These are phyloP conservation scores for Taenaris catops DNA, from an alignment of 2,888 invertebrate genomes.

Conservation along the genomic window DNA sequence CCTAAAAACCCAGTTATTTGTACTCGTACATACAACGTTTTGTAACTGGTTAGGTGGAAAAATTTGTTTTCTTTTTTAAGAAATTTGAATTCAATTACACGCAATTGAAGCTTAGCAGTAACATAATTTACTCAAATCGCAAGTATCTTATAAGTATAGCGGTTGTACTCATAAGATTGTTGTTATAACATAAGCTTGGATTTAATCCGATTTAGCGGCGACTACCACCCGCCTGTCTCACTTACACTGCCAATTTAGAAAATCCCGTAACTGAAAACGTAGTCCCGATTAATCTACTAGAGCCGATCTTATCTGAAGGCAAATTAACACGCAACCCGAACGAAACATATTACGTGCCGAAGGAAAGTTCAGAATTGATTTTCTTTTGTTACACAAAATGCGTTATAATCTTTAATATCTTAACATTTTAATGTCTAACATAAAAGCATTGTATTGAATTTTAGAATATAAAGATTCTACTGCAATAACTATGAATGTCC, in stretches of 20 bases:
- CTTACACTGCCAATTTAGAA: conserved; percentile 30
- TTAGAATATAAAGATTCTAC: too few species aligned
- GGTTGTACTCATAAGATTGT: conserved; percentile 18
- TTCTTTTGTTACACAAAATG: conserved; percentile 12
- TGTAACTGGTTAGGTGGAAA: too few species aligned
- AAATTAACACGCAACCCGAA: conserved; percentile 27
- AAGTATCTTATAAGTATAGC: too few species aligned
- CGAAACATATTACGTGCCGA: conserved; percentile 21
- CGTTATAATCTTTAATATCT: too few species aligned
- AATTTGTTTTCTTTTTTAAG: too few species aligned
- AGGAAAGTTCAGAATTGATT: conserved; percentile 18
- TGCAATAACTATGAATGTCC: too few species aligned
- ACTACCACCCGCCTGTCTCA: conserved; percentile 26
- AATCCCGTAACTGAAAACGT: conserved; percentile 29
- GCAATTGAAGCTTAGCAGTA: conserved; percentile 7
- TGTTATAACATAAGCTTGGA: conserved; percentile 28
- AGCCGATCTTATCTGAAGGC: conserved; percentile 28
- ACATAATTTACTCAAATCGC: conserved; percentile 21
- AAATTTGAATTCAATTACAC: background rate
- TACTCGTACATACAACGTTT: too few species aligned
- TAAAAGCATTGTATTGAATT: too few species aligned
- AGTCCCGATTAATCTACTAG: conserved; percentile 29
- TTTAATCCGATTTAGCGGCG: conserved; percentile 29
- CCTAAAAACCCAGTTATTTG: too few species aligned
- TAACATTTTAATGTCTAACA: too few species aligned